A percentile compares a stretch with the other conserved stretches of the same genome.
Evolutionary conservation across 2,797 vertebrate species (phyloP).

Genomic region (Enteromius argenteus): DNA sequence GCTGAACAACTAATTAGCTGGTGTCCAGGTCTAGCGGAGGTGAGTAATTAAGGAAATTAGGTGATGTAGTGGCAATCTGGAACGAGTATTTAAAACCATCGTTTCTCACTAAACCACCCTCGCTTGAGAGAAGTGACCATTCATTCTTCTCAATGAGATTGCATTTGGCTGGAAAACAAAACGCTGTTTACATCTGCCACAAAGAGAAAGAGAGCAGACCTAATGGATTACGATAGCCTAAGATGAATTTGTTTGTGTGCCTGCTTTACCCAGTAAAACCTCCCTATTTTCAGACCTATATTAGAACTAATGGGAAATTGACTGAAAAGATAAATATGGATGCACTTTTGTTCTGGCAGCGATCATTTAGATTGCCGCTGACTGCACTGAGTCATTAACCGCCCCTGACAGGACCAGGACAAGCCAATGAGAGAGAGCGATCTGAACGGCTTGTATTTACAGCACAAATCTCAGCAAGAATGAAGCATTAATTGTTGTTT

Average conservation of each 20-base stretch:
- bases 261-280: constrained; percentile 39
- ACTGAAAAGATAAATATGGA: constrained; percentile 63
- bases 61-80: constrained; percentile 37
- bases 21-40: constrained; percentile 24
- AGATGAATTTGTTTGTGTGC: constrained; percentile 63
- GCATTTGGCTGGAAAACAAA: constrained; percentile 44
- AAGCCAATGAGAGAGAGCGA: constrained; percentile 76
- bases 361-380: constrained; percentile 59
- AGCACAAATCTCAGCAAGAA: constrained; percentile 65
- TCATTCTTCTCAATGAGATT: constrained; percentile 45
- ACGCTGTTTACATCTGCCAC: constrained; percentile 47
- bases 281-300: constrained; percentile 53
- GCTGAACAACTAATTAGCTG: constrained; percentile 35
- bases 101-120: constrained; percentile 12
- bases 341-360: constrained; percentile 60
- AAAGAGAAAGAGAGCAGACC: constrained; percentile 49
- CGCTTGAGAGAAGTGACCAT: constrained; percentile 40
- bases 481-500: constrained; percentile 75
- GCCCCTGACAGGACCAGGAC: constrained; percentile 66
- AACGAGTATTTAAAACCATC: constrained; percentile 5
- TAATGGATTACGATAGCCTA: constrained; percentile 62
- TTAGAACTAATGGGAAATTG: constrained; percentile 64
- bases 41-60: constrained; percentile 57
- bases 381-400: constrained; percentile 71
- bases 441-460: constrained; percentile 55